These are phyloP conservation scores for Artibeus lituratus DNA, from an alignment of 2,797 vertebrate species.

Conservation along the genomic window DNA sequence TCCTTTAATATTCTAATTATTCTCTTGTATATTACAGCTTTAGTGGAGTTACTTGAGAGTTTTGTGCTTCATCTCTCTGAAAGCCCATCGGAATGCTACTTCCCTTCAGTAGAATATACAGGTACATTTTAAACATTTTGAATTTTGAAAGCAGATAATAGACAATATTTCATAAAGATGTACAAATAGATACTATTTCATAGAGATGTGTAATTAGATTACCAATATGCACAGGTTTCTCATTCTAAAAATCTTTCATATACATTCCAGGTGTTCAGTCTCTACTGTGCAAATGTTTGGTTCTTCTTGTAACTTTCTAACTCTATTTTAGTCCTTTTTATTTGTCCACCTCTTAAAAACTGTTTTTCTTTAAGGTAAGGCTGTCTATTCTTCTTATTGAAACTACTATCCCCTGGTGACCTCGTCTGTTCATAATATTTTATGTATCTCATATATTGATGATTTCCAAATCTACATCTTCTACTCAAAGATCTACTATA, in stretches of 20 bases:
- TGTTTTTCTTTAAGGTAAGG: background rate
- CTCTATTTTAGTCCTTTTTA: background rate
- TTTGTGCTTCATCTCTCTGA: conserved; percentile 87
- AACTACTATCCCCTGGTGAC: background rate
- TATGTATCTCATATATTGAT: background rate
- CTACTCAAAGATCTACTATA: background rate
- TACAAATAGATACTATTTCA: background rate
- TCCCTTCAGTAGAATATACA: conserved; percentile 85
- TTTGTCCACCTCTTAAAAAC: background rate
- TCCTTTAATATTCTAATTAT: conserved; percentile 66
- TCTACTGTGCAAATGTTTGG: background rate
- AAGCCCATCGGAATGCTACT: conserved; percentile 86
- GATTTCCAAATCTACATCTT: background rate
- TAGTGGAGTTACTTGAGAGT: conserved; percentile 91
- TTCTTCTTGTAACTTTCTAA: background rate
- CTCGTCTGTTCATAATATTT: background rate
- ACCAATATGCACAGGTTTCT: background rate
- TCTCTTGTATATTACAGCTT: conserved; percentile 83
- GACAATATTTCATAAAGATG: background rate
- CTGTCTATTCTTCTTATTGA: background rate
- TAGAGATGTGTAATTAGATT: background rate
- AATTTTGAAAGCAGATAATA: background rate
- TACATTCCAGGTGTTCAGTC: background rate
- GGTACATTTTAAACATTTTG: conserved; percentile 83
- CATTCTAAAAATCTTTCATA: background rate